Evolutionary conservation across 2,888 invertebrate species (phyloP), one percentile per base, ranked within the genome.

Genomic region (Cybosia mesomella): DNA sequence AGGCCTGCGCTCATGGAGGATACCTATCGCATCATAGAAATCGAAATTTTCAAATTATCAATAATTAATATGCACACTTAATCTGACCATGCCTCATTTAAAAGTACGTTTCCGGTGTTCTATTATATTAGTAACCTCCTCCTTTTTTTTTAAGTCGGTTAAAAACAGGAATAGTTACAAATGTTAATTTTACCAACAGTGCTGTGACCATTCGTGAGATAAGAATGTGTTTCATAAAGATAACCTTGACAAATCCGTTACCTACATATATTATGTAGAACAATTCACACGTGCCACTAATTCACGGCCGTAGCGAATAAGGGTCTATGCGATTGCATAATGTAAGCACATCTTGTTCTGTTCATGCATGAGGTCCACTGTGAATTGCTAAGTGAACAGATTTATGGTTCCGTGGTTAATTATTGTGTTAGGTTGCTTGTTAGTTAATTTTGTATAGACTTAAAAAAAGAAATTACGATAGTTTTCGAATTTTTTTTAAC

Each of bases 221-320:
- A 62, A 62, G 62, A 62, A 53, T 61, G 24, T 24, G 5, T 39
- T 9, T 32, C 32, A 58, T n/a, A 43, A 15, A 4, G 18, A 53
- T 18, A 66, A 28, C 66, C 60, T 66, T 60, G 60, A 59, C 60
- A 60, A 60, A 21, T 34, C 55, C 22, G 22, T 62, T 62, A 49
- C 28, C 18, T 53, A 32, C n/a, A 28, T 34, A 32, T 62, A 36
- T 32, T 18, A 57, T n/a, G 15, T 54, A 55, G 24, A 61, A 53
- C 13, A 43, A 24, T n/a, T 60, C 43, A 32, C 36, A 34, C 22
- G 15, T 15, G 21, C 9, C 32, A 36, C 11, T 59, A 34, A 21
- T 34, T 43, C 67, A 62, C 53, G 54, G 55, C 55, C 64, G 64
- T 68, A n/a, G 18, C 68, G 13, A 68, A 68, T 55, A 64, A 22